Evolutionary conservation across 1,140 invertebrate genomes (phyloP).

Genomic region (Lordiphosa mommai): DNA sequence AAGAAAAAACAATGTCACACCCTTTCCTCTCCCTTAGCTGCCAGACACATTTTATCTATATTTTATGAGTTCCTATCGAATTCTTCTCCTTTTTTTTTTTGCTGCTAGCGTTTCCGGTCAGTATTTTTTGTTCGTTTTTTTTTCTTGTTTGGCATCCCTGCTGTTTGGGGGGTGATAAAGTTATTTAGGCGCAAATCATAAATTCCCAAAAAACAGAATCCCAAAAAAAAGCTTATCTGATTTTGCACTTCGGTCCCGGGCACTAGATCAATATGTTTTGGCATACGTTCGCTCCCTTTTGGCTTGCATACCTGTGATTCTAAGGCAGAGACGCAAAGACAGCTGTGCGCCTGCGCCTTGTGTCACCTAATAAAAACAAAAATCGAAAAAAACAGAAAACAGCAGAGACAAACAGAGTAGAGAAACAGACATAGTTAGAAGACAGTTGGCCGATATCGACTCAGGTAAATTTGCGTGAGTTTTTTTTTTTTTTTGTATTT

Average conservation of each 20-base stretch:
- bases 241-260: conserved; percentile 66
- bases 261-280: conserved; percentile 68
- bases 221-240: conserved; percentile 64
- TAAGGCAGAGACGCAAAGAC: conserved; percentile 27
- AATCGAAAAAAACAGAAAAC: conserved; percentile 8
- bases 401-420: conserved; percentile 4
- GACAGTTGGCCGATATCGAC: conserved; percentile 24
- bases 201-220: conserved; percentile 55
- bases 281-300: conserved; percentile 23
- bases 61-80: conserved; percentile 49
- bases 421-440: conserved; percentile 23
- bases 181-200: conserved; percentile 78
- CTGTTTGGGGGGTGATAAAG: conserved; percentile 62
- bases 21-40: conserved; percentile 20
- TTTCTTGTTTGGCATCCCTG: conserved; percentile 14
- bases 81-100: conserved; percentile 17
- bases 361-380: conserved; percentile 36
- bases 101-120: conserved; percentile 40
- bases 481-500: conserved; percentile 10
- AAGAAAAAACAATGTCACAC: conserved; percentile 9
- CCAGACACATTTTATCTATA: conserved; percentile 42
- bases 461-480: conserved; percentile 15
- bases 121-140: no score
- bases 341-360: conserved; percentile 67
- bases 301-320: conserved; percentile 38